These are phyloP conservation scores for Troides helena DNA, from an alignment of 2,888 invertebrate species.

Conservation along the genomic window DNA sequence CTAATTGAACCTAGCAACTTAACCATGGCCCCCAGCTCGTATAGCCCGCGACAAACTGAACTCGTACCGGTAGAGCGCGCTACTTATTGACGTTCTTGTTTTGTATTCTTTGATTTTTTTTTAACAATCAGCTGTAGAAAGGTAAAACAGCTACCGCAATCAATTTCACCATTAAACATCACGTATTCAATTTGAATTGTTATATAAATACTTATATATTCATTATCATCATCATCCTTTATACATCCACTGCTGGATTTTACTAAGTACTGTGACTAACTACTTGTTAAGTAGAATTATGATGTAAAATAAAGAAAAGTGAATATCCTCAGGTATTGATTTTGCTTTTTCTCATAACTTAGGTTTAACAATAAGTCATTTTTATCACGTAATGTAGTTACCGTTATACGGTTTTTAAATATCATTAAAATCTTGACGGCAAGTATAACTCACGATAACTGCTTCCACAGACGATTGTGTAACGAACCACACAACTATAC, in stretches of 20 bases:
- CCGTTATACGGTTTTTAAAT: background rate
- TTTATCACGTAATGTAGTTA: too few relatives aligned
- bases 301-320: too few relatives aligned
- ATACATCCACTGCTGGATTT: too few relatives aligned
- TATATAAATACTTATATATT: too few relatives aligned
- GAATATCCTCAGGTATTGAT: too few relatives aligned
- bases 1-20: background rate
- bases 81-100: constrained; percentile 27
- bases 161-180: constrained; percentile 8
- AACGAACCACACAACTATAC: background rate
- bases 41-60: constrained; percentile 28
- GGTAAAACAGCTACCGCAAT: constrained; percentile 13
- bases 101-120: constrained; percentile 18
- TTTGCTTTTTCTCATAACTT: too few relatives aligned
- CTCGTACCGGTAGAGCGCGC: constrained; percentile 28
- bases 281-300: too few relatives aligned
- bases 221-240: too few relatives aligned
- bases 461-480: background rate
- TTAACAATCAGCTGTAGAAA: constrained; percentile 28
- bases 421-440: background rate
- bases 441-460: background rate
- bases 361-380: too few relatives aligned
- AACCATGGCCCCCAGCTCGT: constrained; percentile 14
- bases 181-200: background rate
- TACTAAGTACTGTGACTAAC: too few relatives aligned